Evolutionary conservation across 1,140 invertebrate genomes (phyloP).

Genomic region (Drosophila carrolli): DNA sequence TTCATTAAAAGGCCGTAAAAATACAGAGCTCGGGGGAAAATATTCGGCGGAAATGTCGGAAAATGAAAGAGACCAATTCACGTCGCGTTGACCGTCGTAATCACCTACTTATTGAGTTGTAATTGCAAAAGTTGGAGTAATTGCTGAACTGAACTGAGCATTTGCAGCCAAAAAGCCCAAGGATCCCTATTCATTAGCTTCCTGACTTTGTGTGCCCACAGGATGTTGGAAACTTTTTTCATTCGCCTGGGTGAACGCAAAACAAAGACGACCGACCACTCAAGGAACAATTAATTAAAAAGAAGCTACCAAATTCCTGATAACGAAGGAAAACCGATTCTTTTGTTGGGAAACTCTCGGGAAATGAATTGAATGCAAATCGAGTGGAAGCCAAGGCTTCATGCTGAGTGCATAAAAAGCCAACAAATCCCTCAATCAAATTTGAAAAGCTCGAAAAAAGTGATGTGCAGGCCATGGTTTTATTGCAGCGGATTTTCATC

Average conservation of each 20-base stretch:
- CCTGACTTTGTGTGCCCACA: conserved; percentile 27
- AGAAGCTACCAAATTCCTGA: conserved; percentile 29
- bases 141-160: conserved; percentile 41
- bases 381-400: conserved; percentile 31
- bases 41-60: conserved; percentile 47
- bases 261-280: conserved; percentile 38
- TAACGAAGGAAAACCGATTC: conserved; percentile 1
- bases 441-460: not conserved
- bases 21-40: conserved; percentile 9
- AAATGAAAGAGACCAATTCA: conserved; percentile 10
- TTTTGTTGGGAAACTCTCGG: not conserved
- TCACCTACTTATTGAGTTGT: conserved; percentile 77
- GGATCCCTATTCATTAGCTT: conserved; percentile 40
- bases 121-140: conserved; percentile 76
- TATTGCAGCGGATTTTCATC: too few relatives aligned
- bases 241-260: conserved; percentile 18
- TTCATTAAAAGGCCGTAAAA: conserved; percentile 59
- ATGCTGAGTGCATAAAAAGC: conserved; percentile 8
- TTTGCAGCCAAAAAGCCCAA: conserved; percentile 25
- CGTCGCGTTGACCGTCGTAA: conserved; percentile 29
- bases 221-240: conserved; percentile 52
- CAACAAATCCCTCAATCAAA: conserved; percentile 24
- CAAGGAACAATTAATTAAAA: conserved; percentile 59
- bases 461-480: not conserved
- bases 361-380: conserved; percentile 41